Percentiles rank a stretch among this genome's conserved stretches.
Conservation (phyloP, 2,113 vertebrate species). For the Thryonomys swinderianus region DNA sequence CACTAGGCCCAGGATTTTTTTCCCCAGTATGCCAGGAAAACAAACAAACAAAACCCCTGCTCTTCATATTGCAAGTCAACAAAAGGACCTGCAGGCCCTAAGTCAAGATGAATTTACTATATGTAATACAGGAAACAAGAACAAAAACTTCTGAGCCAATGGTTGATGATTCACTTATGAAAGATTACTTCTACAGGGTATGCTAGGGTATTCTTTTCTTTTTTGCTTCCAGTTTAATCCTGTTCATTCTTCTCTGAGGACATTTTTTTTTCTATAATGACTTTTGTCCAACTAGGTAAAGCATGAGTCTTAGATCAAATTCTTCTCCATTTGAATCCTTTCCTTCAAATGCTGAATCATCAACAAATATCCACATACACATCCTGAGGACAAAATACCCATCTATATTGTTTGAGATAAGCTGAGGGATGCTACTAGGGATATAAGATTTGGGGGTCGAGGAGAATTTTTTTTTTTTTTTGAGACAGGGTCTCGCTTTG, state of each 20-base stretch:
- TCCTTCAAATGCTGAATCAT: neutral
- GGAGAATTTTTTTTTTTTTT: too few species aligned
- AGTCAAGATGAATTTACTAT: neutral
- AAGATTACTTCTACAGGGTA: neutral
- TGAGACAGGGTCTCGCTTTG: too few species aligned
- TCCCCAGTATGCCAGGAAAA: neutral
- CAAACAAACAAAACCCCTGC: neutral
- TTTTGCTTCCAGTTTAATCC: neutral
- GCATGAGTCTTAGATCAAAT: neutral
- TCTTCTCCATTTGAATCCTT: neutral
- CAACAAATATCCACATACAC: neutral
- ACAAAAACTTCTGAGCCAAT: neutral
- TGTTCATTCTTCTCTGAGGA: neutral
- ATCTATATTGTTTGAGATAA: neutral
- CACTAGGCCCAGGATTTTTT: neutral
- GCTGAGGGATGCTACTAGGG: neutral
- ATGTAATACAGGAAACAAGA: neutral
- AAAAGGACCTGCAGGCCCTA: neutral
- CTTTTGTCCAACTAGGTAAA: neutral
- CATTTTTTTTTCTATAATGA: neutral
- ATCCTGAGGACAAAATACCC: neutral
- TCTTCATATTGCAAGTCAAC: neutral
- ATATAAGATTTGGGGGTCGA: neutral
- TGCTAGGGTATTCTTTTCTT: neutral
- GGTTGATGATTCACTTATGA: neutral